These are phyloP conservation scores for Lithophane semibrunnea DNA, from an alignment of 2,888 invertebrate species.

Conservation along the genomic window DNA sequence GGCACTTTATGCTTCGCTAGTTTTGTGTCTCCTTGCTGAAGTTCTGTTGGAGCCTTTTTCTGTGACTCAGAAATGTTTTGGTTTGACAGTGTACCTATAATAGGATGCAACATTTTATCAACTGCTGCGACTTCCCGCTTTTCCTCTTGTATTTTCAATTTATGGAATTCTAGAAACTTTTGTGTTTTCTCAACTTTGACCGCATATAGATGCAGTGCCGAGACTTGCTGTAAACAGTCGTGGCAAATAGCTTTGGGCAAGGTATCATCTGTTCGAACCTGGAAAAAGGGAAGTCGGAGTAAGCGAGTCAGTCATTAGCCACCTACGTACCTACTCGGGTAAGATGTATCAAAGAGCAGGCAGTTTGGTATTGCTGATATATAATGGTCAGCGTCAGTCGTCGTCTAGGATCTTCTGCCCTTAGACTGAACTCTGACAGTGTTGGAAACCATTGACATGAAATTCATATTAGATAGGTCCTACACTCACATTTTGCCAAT, in stretches of 20 bases:
- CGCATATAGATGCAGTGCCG: slow-evolving; percentile 80
- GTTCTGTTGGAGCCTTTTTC: slow-evolving; percentile 71
- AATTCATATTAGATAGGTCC: too few relatives aligned
- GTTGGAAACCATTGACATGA: too few relatives aligned
- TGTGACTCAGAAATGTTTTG: slow-evolving; percentile 69
- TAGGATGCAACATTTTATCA: slow-evolving; percentile 71
- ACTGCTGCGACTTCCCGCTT: slow-evolving; percentile 67
- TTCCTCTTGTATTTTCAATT: slow-evolving; percentile 77
- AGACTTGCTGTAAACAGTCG: slow-evolving; percentile 87
- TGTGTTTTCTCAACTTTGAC: slow-evolving; percentile 88
- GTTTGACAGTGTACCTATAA: slow-evolving; percentile 72
- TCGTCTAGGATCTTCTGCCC: too few relatives aligned
- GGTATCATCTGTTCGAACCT: slow-evolving; percentile 85
- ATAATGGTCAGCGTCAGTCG: not conserved
- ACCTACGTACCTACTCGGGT: not conserved
- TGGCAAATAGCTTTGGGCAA: slow-evolving; percentile 89
- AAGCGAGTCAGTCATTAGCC: not conserved
- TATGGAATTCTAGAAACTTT: slow-evolving; percentile 86
- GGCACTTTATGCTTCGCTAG: slow-evolving; percentile 63
- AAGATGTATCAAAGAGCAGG: not conserved
- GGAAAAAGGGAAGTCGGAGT: slow-evolving; percentile 38
- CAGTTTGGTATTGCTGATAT: not conserved
- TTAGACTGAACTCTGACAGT: not conserved
- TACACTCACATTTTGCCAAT: not conserved
- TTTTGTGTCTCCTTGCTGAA: slow-evolving; percentile 82